Evolutionary conservation across 1,140 invertebrate species (phyloP).

Genomic region (Pinna nobilis): DNA sequence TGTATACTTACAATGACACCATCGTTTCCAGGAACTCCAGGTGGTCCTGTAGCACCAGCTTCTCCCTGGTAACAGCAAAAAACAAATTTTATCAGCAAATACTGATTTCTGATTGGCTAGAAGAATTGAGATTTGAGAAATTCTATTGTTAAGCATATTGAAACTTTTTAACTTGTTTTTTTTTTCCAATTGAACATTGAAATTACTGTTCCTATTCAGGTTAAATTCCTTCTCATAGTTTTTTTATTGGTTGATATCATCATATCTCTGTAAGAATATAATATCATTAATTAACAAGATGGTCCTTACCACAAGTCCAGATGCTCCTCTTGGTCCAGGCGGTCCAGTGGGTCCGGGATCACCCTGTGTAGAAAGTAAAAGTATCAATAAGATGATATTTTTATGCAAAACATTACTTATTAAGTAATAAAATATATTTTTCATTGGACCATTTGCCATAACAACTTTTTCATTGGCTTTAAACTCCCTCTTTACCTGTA

Average conservation of each 20-base stretch:
- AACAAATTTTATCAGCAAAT: neutral
- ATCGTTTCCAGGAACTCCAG: slow-evolving; percentile 63
- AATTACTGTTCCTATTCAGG: no score
- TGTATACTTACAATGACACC: slow-evolving; percentile 61
- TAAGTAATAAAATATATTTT: no score
- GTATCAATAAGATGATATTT: no score
- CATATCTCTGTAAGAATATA: neutral
- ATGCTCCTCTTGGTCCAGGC: slow-evolving; percentile 52
- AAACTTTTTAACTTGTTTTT: no score
- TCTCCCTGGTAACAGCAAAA: slow-evolving; percentile 75
- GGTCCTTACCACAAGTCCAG: slow-evolving; percentile 59
- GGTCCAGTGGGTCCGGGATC: slow-evolving; percentile 54
- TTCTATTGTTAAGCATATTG: neutral
- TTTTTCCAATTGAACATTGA: no score
- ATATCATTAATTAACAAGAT: neutral
- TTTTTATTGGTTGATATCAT: no score
- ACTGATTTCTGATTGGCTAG: neutral
- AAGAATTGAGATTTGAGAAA: neutral
- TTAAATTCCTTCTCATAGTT: no score
- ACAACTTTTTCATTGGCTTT: no score
- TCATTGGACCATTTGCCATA: no score
- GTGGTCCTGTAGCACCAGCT: slow-evolving; percentile 77
- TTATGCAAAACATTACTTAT: no score
- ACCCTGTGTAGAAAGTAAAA: slow-evolving; percentile 47
- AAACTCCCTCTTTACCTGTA: no score